Evolutionary conservation across 2,797 vertebrate genomes (phyloP).

Genomic region (Chelon labrosus): DNA sequence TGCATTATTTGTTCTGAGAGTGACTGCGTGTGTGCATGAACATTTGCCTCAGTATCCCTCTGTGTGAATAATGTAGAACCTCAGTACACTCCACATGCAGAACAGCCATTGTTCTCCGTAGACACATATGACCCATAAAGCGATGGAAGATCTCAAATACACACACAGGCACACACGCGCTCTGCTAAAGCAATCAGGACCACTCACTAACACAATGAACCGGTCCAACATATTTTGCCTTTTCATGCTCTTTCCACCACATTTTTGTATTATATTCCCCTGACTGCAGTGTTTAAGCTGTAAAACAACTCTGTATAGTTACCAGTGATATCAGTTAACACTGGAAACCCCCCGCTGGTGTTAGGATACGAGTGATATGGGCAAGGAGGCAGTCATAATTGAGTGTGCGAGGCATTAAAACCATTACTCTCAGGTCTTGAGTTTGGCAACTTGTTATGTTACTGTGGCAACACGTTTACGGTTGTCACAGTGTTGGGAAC

Average conservation of each 20-base stretch:
- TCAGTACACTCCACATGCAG: constrained; percentile 55
- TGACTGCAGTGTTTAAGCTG: constrained; percentile 65
- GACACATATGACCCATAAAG: constrained; percentile 63
- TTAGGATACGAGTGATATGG: constrained; percentile 68
- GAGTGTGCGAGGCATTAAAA: constrained; percentile 70
- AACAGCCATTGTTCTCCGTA: constrained; percentile 69
- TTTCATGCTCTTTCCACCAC: constrained; percentile 72
- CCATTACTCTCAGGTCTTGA: constrained; percentile 50
- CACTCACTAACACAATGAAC: constrained; percentile 64
- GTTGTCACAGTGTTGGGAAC: constrained; percentile 52
- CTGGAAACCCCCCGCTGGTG: constrained; percentile 69
- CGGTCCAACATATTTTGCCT: constrained; percentile 70
- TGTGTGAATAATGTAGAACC: constrained; percentile 49
- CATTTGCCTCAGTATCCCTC: constrained; percentile 33
- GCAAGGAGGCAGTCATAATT: constrained; percentile 66
- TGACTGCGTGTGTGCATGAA: background rate
- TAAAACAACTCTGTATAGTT: constrained; percentile 75
- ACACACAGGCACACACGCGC: constrained; percentile 21
- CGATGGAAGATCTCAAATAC: constrained; percentile 42
- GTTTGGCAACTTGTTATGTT: constrained; percentile 76
- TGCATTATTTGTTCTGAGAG: constrained; percentile 1
- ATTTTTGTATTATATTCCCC: constrained; percentile 68
- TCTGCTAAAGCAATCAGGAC: constrained; percentile 82
- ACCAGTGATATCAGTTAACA: constrained; percentile 76
- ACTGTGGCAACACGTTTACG: constrained; percentile 59